Base-by-base conservation (phyloP, 2,888 invertebrate species). In the Cremastobaeus sp. region DNA sequence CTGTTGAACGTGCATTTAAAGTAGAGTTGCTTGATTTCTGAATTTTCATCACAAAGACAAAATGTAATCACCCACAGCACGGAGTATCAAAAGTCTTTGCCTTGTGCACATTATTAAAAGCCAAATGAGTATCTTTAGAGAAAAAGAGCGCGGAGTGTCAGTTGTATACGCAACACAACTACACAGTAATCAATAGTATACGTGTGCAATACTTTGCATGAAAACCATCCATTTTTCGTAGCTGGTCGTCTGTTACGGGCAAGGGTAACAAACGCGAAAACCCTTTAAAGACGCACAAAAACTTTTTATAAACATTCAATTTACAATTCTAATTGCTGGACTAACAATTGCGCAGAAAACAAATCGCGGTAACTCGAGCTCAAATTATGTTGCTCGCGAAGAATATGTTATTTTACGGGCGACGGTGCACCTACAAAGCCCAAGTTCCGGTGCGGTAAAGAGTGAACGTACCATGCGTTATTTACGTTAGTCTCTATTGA, bases 231-330 rank as follows among this genome's bases (percentile, higher is more conserved):
- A 15, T 32, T 37, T 12, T 30, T 17, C 37, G 45, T 11, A 21
- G 14, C 37, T 28, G 28, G 20, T 37, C 54, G 20, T 37, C 34
- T 54, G 54, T 54, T 18, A 52, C 52, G 35, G 18, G 64, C 18
- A 54, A 64, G 17, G 35, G 28, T 28, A 60, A 47, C 47, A 14
- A 48, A 25, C 45, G 9, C 12, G 25, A 20, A 41, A 18, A 17
- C 5, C 4, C 43, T 64, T 64, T 64, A 18, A 54, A 54, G 20
- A 48, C 18, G 37, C 8, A 37, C 8, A 37, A 39, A 55, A 54
- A 39, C 39, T 52, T 52, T 68, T 50, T 50, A 37, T 52, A 59
- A 59, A 59, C 59, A 68, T 68, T 57, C 39, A 59, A 68, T 68
- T 50, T 68, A 32, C 57, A 57, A 68, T 68, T 68, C 48, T 50